These are phyloP conservation scores for Laterallus jamaicensis DNA, from an alignment of 2,113 vertebrate species.

Conservation along the genomic window DNA sequence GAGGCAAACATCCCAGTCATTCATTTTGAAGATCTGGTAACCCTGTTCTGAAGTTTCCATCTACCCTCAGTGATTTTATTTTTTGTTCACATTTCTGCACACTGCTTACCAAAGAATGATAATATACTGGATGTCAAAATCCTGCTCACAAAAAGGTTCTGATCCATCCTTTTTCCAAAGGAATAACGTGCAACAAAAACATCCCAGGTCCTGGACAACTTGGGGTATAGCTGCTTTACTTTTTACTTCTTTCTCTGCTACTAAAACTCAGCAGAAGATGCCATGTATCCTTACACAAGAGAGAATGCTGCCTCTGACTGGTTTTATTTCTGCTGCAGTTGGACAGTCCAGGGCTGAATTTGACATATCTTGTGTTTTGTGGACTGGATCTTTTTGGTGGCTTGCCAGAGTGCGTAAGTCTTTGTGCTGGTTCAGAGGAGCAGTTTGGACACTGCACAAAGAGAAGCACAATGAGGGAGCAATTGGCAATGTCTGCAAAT, in stretches of 20 bases:
- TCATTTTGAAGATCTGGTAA: not conserved
- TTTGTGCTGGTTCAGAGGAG: constrained; percentile 22
- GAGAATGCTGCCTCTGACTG: not conserved
- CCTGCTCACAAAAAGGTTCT: not conserved
- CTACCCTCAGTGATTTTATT: not conserved
- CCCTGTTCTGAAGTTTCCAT: not conserved
- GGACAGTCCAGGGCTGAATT: not conserved
- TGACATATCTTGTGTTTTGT: not conserved
- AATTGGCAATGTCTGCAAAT: not conserved
- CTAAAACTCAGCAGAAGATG: not conserved
- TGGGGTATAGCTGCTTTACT: not conserved
- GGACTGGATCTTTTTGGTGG: not conserved
- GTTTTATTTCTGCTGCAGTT: not conserved
- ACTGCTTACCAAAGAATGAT: not conserved
- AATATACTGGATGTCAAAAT: not conserved
- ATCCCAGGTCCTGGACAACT: not conserved
- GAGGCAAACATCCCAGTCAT: not conserved
- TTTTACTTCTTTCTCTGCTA: not conserved
- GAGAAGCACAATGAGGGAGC: not conserved
- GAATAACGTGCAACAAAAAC: not conserved
- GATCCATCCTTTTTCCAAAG: not conserved
- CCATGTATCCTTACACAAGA: not conserved
- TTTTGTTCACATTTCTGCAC: not conserved
- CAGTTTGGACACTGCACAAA: not conserved
- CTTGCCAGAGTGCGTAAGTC: not conserved